Base-by-base conservation (phyloP, 1,140 invertebrate species). In the Bombus pascuorum region DNA sequence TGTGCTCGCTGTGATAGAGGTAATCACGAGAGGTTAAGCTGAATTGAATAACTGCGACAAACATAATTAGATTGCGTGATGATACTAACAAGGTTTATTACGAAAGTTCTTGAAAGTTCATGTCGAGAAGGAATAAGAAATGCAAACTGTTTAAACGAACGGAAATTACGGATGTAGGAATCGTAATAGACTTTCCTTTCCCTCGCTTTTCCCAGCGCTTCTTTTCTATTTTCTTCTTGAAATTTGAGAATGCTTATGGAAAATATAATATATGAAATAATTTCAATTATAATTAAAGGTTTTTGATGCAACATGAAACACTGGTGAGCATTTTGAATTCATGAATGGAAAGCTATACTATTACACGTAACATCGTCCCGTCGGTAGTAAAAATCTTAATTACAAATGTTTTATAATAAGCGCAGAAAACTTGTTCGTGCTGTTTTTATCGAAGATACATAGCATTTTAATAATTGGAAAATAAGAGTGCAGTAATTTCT, bases 21-120 rank as follows among this genome's bases (percentile, higher is more conserved):
- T n/a, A 62, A 81, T 42, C n/a, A 34, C 34, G 59, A 13, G 13
- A n/a, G 34, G 39, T 83, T 83, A 66, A 44, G 28, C 9, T 37
- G 22, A 34, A 75, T 77, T 42, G 74, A 83, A 78, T 83, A 68
- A 77, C n/a, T 39, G 74, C 34, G 65, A 42, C 74, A n/a, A 70
- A 47, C 32, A 3, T 77, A 83, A 83, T 84, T 79, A 62, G 47
- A n/a, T 78, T 57, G 82, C 75, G 82, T 84, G 82, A 83, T 62
- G 44, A 9, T n/a, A 32, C n/a, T 76, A 76, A 22, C 39, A 18
- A 68, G 68, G 25, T 37, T 34, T 32, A n/a, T 57, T 84, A 47
- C 15, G 47, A 44, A 70, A 68, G 44, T 78, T 84, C 53, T 77
- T 59, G 44, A 13, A 71, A 25, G 37, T 66, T 76, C 18, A 28